Evolutionary conservation across 1,140 invertebrate genomes (phyloP).

Genomic region (Planococcus citri): DNA sequence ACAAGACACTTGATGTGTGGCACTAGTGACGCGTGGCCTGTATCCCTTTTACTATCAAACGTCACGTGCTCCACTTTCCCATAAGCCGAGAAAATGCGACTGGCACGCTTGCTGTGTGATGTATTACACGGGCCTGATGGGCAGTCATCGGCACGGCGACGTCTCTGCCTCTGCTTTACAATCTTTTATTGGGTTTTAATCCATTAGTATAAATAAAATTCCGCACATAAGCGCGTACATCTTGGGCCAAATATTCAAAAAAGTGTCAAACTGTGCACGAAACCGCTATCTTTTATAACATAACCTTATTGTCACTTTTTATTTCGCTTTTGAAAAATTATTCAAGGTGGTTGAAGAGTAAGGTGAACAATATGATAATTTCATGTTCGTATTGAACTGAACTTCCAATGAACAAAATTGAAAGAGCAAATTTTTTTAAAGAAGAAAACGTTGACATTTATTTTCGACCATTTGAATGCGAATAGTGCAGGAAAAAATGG

Average conservation of each 20-base stretch:
- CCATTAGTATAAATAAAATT: neutral
- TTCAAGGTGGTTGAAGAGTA: too few species aligned
- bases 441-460: too few species aligned
- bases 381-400: too few species aligned
- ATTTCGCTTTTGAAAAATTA: too few species aligned
- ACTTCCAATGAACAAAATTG: too few species aligned
- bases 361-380: too few species aligned
- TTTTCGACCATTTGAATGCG: too few species aligned
- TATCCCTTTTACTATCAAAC: slow-evolving; percentile 5
- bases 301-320: too few species aligned
- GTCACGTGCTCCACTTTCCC: slow-evolving; percentile 1
- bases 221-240: neutral
- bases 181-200: slow-evolving; percentile 3
- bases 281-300: too few species aligned
- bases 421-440: too few species aligned
- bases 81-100: neutral
- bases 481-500: too few species aligned
- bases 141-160: too few species aligned
- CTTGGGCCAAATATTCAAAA: neutral
- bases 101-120: slow-evolving; percentile 10
- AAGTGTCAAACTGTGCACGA: neutral
- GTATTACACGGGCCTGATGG: neutral
- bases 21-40: slow-evolving; percentile 15
- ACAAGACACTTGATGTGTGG: slow-evolving; percentile 12
- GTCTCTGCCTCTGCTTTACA: neutral